These are phyloP conservation scores for Karalla daura DNA, from an alignment of 2,797 vertebrate genomes.

Conservation along the genomic window DNA sequence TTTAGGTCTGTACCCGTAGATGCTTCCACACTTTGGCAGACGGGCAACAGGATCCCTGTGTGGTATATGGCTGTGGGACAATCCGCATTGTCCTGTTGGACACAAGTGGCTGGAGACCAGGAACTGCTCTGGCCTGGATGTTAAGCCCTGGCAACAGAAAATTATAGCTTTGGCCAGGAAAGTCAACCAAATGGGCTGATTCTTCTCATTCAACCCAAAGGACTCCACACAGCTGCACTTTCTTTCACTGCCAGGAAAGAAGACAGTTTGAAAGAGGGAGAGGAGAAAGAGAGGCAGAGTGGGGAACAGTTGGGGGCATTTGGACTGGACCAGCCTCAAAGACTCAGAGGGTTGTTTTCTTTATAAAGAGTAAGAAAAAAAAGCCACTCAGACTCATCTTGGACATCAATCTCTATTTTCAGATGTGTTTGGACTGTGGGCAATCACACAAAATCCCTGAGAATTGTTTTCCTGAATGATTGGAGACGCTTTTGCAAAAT, in stretches of 20 bases:
- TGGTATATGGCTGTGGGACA: conserved; percentile 50
- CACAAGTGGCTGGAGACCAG: conserved; percentile 58
- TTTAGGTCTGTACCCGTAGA: conserved; percentile 22
- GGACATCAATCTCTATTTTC: conserved; percentile 61
- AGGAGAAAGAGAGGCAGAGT: conserved; percentile 59
- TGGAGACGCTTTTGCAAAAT: conserved; percentile 66
- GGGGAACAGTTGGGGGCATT: conserved; percentile 64
- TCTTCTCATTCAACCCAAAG: conserved; percentile 76
- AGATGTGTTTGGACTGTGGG: conserved; percentile 46
- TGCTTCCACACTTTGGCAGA: conserved; percentile 39
- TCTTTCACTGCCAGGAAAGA: conserved; percentile 72
- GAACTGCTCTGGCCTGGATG: conserved; percentile 58
- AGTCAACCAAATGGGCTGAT: conserved; percentile 79
- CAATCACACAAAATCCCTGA: conserved; percentile 59
- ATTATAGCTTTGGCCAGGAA: conserved; percentile 67
- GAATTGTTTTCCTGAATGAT: conserved; percentile 55
- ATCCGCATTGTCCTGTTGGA: conserved; percentile 64
- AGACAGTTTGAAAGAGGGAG: conserved; percentile 61
- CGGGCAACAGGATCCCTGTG: conserved; percentile 34
- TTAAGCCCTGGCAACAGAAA: conserved; percentile 65
- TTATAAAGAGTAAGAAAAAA: conserved; percentile 29
- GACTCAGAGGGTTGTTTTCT: conserved; percentile 57
- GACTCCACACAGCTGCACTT: conserved; percentile 79
- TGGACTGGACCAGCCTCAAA: conserved; percentile 68
- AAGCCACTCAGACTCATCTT: conserved; percentile 52